These are phyloP conservation scores for Parasteatoda tepidariorum DNA, from an alignment of 1,140 invertebrate species.

Conservation along the genomic window DNA sequence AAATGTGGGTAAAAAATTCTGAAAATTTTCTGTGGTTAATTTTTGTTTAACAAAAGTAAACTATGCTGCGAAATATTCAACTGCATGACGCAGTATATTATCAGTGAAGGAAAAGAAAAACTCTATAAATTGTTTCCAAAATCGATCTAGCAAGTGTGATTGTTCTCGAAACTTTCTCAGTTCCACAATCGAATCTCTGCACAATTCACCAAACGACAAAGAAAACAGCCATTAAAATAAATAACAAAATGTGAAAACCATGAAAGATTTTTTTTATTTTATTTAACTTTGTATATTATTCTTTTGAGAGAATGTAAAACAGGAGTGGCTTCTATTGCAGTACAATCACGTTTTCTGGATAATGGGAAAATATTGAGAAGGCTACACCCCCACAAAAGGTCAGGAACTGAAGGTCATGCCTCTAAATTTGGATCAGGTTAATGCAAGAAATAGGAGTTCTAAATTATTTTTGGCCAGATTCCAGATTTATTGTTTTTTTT, in stretches of 20 bases:
- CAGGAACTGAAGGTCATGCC: not conserved
- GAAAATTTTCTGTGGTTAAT: no score
- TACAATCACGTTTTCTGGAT: constrained; percentile 7
- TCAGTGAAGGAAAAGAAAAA: no score
- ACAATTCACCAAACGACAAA: not conserved
- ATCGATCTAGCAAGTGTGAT: no score
- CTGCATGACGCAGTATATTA: no score
- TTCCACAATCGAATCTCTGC: not conserved
- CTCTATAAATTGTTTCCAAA: no score
- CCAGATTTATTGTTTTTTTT: not conserved
- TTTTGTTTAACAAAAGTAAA: no score
- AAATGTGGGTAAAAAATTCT: no score
- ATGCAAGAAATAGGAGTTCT: not conserved
- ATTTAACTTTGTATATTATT: not conserved
- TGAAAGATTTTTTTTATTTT: constrained; percentile 13
- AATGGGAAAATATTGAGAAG: constrained; percentile 9
- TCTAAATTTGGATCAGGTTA: constrained; percentile 16
- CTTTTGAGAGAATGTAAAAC: constrained; percentile 1
- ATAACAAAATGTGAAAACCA: not conserved
- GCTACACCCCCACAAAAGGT: not conserved
- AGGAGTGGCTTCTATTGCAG: not conserved
- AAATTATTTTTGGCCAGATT: not conserved
- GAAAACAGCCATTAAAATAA: constrained; percentile 13
- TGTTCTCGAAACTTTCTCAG: no score
- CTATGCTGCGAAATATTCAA: no score